These are phyloP conservation scores for Hirtodrosophila cameraria DNA, from an alignment of 2,888 invertebrate genomes.

Conservation along the genomic window DNA sequence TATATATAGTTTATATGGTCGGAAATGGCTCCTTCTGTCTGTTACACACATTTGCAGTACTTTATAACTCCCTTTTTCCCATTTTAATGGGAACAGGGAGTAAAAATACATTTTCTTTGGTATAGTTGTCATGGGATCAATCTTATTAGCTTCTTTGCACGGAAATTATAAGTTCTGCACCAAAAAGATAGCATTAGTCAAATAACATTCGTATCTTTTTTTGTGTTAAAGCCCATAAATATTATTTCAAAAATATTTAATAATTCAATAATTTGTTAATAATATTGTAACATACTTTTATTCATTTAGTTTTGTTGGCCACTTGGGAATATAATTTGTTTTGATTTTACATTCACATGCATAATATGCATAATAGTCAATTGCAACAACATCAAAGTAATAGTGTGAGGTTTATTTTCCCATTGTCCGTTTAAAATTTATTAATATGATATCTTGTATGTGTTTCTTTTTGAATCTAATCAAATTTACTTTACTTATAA, in stretches of 20 bases:
- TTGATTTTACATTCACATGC: conserved; percentile 32
- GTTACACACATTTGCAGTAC: too few species aligned
- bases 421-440: conserved; percentile 9
- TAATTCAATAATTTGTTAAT: conserved; percentile 44
- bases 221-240: conserved; percentile 76
- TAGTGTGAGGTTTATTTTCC: conserved; percentile 2
- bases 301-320: conserved; percentile 42
- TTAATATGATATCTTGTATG: conserved; percentile 2
- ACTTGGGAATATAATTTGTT: conserved; percentile 44
- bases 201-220: neutral
- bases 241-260: conserved; percentile 68
- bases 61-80: too few species aligned
- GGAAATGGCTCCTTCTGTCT: too few species aligned
- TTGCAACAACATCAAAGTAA: conserved; percentile 46
- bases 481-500: too few species aligned
- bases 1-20: too few species aligned
- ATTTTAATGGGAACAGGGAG: too few species aligned
- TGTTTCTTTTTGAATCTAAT: neutral
- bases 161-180: too few species aligned
- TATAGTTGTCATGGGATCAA: too few species aligned
- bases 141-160: too few species aligned
- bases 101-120: too few species aligned
- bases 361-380: conserved; percentile 29
- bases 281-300: conserved; percentile 34
- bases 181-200: too few species aligned